Evolutionary conservation across 2,888 invertebrate species (phyloP), one percentile per base, ranked within the genome.

Genomic region (Cheilosia vulpina): DNA sequence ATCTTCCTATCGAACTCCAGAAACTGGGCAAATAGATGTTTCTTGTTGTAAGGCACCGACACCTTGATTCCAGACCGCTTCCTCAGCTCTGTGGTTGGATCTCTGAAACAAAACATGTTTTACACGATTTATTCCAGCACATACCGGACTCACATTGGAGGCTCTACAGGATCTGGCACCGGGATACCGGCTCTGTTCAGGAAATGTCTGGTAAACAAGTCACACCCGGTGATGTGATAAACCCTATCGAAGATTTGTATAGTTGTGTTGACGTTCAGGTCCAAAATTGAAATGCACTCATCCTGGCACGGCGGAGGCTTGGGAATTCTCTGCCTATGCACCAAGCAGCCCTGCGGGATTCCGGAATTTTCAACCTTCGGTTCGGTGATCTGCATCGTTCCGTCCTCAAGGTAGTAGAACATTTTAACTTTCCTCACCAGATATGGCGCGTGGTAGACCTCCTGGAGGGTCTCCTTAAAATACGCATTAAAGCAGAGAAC

Each of bases 371-470:
- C 94, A 9, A 96, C 94, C 89, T 94, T 94, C 0, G 97, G 97
- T 90, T 98, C 98, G 0, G 69, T 94, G 91, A 98, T 96, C 93
- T 97, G 97, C 88, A 98, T 95, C 1, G 98, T 97, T 17, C 97
- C 98, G 92, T 98, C 98, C 93, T 98, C 98, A 53, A 98, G 93
- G 89, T 95, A 98, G 90, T 96, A 98, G 88, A 95, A 96, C 72
- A 98, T 96, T 88, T 96, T 96, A 4, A 97, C 97, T 89, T 95
- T 94, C 24, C 97, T 94, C 72, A 98, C 93, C 89, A 96, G 94
- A 88, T 94, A 95, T 38, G 95, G 93, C 2, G 95, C 94, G 90
- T 95, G 90, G 60, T 91, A 91, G 45, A 92, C 94, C 92, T 97
- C 97, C 87, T 96, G 95, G 0, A 97, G 93, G 0, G 96, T 95